Conservation (phyloP, 2,113 vertebrate species). For the Lagopus muta region DNA sequence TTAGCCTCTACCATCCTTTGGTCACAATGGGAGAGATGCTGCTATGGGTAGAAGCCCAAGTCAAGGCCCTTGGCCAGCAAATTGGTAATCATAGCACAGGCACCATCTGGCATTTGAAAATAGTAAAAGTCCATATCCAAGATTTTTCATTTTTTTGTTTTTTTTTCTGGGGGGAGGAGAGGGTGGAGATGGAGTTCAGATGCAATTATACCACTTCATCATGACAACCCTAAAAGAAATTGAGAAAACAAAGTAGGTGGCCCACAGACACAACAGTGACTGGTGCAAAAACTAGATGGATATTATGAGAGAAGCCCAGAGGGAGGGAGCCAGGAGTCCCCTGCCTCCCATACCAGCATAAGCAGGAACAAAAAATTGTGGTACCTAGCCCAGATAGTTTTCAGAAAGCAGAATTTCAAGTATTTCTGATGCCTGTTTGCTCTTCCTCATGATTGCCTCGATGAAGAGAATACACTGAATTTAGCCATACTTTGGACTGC, state of each 20-base stretch:
- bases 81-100: not conserved
- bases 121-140: not conserved
- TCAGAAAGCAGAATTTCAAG: not conserved
- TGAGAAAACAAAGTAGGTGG: not conserved
- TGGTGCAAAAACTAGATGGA: not conserved
- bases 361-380: not conserved
- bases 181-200: not conserved
- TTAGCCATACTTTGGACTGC: not conserved
- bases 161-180: fast-evolving
- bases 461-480: not conserved
- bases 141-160: too few relatives aligned
- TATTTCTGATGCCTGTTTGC: not conserved
- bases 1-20: not conserved
- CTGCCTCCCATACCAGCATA: not conserved
- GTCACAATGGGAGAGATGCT: not conserved
- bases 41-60: not conserved
- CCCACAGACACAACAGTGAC: not conserved
- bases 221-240: not conserved
- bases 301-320: not conserved
- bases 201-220: not conserved
- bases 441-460: not conserved
- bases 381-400: not conserved
- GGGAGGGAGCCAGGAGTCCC: not conserved
- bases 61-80: not conserved
- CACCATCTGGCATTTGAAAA: not conserved